These are phyloP conservation scores for Petaurus breviceps DNA, from an alignment of 2,113 vertebrate genomes.

Conservation along the genomic window DNA sequence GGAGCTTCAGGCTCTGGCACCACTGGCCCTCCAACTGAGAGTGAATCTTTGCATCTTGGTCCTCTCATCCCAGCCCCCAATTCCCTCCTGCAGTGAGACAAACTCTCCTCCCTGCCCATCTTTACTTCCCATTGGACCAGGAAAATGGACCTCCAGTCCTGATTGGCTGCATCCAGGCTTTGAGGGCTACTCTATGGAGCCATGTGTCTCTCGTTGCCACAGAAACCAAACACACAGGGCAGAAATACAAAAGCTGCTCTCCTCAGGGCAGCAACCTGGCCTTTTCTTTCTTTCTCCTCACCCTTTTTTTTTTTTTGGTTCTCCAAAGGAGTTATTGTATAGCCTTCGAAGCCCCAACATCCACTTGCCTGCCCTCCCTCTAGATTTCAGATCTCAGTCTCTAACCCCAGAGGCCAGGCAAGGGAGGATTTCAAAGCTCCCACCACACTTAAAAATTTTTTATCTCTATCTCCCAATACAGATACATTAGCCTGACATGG, in stretches of 20 bases:
- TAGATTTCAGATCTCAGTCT: background rate
- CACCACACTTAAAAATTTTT: background rate
- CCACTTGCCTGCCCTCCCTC: background rate
- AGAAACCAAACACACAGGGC: conserved; percentile 48
- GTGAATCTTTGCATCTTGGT: background rate
- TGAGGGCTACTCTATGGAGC: conserved; percentile 15
- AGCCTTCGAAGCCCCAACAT: background rate
- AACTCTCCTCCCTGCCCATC: background rate
- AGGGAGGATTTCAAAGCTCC: conserved; percentile 37
- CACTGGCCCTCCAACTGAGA: background rate
- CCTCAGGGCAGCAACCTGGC: background rate
- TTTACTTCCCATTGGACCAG: conserved; percentile 34
- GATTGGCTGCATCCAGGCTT: conserved; percentile 39
- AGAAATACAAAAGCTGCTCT: conserved; percentile 45
- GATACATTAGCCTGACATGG: background rate
- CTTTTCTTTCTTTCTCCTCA: background rate
- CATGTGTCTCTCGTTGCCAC: conserved; percentile 43
- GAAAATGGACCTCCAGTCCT: background rate
- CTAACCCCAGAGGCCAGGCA: background rate
- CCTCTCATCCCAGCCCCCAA: background rate
- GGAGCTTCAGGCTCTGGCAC: background rate
- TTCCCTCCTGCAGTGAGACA: background rate
- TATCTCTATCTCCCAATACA: background rate
- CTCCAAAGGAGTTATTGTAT: conserved; percentile 5
- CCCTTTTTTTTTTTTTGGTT: background rate